Conservation (phyloP, 1,140 invertebrate species). For the Galendromus occidentalis region DNA sequence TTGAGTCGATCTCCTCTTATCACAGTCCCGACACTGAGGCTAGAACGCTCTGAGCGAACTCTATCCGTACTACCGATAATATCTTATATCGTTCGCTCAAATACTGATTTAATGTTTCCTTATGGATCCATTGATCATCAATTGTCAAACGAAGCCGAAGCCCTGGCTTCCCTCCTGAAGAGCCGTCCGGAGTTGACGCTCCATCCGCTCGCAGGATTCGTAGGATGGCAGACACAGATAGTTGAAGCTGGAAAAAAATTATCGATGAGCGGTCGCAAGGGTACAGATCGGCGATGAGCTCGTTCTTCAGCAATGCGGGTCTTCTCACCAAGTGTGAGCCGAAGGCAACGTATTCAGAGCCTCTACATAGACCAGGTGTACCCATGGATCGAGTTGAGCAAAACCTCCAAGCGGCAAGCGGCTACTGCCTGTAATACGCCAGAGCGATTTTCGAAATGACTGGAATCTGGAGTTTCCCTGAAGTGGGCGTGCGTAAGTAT, state of each 20-base stretch:
- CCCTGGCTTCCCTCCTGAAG: constrained; percentile 88
- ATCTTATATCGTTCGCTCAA: too few relatives aligned
- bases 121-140: too few relatives aligned
- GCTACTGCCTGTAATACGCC: constrained; percentile 2
- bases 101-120: too few relatives aligned
- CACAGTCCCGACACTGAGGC: too few relatives aligned
- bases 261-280: constrained; percentile 7
- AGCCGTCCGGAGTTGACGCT: constrained; percentile 64
- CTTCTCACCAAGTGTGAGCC: not conserved
- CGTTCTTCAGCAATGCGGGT: too few relatives aligned
- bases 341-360: not conserved
- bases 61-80: too few relatives aligned
- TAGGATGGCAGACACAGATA: constrained; percentile 86
- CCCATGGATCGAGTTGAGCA: not conserved
- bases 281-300: too few relatives aligned
- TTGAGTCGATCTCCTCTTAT: too few relatives aligned
- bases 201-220: constrained; percentile 78
- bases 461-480: too few relatives aligned
- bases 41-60: too few relatives aligned
- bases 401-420: not conserved
- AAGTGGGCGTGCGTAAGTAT: too few relatives aligned
- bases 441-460: not conserved
- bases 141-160: constrained; percentile 50
- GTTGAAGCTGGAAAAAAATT: constrained; percentile 54
- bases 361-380: constrained; percentile 3